A percentile compares a stretch with the other conserved stretches of the same genome.
Evolutionary conservation across 1,140 invertebrate genomes (phyloP).

Genomic region (Oncopodura yosiiana): DNA sequence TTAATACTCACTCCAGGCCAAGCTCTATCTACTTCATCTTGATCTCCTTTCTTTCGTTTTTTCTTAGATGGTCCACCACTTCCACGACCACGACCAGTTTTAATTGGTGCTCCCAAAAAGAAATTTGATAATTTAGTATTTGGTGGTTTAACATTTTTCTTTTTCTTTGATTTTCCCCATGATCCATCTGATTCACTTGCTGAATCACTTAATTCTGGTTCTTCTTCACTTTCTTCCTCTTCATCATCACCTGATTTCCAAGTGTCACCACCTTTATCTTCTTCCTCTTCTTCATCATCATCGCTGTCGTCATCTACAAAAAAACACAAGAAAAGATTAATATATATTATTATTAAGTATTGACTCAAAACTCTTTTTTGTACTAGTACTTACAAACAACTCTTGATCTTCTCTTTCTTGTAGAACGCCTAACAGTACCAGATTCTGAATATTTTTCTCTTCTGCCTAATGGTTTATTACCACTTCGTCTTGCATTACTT

Average conservation of each 20-base stretch:
- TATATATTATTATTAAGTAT: neutral
- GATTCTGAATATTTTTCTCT: slow-evolving; percentile 24
- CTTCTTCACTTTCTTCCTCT: slow-evolving; percentile 46
- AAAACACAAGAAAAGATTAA: neutral
- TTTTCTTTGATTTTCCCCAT: slow-evolving; percentile 42
- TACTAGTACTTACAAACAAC: slow-evolving; percentile 37
- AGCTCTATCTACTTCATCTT: slow-evolving; percentile 30
- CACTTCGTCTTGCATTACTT: slow-evolving; percentile 22
- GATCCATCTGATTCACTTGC: slow-evolving; percentile 52
- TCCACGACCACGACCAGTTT: neutral
- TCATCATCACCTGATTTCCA: slow-evolving; percentile 44
- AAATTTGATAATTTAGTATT: slow-evolving; percentile 15
- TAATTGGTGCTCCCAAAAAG: slow-evolving; percentile 1
- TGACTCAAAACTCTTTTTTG: too few species aligned
- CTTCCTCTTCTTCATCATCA: slow-evolving; percentile 46
- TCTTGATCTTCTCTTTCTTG: slow-evolving; percentile 46
- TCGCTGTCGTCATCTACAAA: slow-evolving; percentile 44
- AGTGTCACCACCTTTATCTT: slow-evolving; percentile 46
- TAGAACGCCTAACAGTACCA: slow-evolving; percentile 47
- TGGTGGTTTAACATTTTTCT: slow-evolving; percentile 2
- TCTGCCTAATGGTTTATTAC: slow-evolving; percentile 31
- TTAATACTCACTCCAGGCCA: slow-evolving; percentile 20
- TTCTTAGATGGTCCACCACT: slow-evolving; percentile 15
- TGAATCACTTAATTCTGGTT: slow-evolving; percentile 44
- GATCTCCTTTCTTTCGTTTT: slow-evolving; percentile 25